Conservation (phyloP, 2,113 vertebrate species). For the Pimephales promelas region DNA sequence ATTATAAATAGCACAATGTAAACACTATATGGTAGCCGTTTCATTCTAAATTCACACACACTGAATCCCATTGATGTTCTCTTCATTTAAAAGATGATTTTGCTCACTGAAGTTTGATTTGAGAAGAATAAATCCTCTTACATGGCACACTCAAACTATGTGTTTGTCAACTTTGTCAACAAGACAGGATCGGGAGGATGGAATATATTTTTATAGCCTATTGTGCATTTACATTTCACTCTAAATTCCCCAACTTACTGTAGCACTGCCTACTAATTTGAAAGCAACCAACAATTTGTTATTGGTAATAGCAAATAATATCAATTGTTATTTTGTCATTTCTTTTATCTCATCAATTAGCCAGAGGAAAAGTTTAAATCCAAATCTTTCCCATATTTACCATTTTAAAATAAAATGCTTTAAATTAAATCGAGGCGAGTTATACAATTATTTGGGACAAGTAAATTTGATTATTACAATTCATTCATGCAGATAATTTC, state of each 20-base stretch:
- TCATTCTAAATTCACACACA: neutral
- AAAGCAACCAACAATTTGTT: too few relatives aligned
- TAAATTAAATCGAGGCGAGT: neutral
- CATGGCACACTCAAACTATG: neutral
- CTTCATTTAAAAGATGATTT: conserved; percentile 5
- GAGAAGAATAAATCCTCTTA: conserved; percentile 49
- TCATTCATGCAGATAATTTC: too few relatives aligned
- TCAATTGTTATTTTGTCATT: too few relatives aligned
- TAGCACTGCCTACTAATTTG: too few relatives aligned
- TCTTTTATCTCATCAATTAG: neutral
- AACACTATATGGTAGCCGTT: neutral
- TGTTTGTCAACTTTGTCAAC: too few relatives aligned
- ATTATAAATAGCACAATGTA: too few relatives aligned
- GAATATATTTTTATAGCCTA: too few relatives aligned
- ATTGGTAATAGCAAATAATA: too few relatives aligned
- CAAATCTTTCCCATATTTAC: neutral
- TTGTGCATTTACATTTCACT: too few relatives aligned
- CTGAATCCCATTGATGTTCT: conserved; percentile 41
- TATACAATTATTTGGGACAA: neutral
- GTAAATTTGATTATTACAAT: neutral
- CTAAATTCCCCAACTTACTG: too few relatives aligned
- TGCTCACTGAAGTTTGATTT: conserved; percentile 54
- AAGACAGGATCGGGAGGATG: too few relatives aligned
- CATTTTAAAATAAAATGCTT: neutral
- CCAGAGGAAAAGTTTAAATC: neutral